Evolutionary conservation across 2,888 invertebrate species (phyloP).

Genomic region (Hipparchia semele): DNA sequence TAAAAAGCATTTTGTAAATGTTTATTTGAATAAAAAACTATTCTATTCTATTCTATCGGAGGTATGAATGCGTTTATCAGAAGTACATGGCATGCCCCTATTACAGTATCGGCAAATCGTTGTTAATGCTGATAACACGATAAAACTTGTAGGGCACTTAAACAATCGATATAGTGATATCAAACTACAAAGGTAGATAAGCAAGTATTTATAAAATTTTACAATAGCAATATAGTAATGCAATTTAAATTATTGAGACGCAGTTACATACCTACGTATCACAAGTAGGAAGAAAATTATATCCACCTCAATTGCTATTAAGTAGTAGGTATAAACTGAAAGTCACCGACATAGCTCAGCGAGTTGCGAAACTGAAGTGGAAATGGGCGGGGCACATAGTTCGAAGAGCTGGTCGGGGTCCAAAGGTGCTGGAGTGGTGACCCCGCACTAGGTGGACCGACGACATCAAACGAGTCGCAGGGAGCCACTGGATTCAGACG

Average conservation of each 20-base stretch:
- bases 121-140: slow-evolving; percentile 17
- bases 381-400: no score
- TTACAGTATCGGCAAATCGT: slow-evolving; percentile 21
- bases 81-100: slow-evolving; percentile 2
- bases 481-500: no score
- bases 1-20: no score
- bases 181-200: slow-evolving; percentile 9
- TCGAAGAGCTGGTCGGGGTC: no score
- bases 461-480: no score
- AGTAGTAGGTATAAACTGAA: no score
- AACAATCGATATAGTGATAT: slow-evolving; percentile 20
- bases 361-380: no score
- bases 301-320: neutral
- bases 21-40: no score
- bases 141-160: slow-evolving; percentile 17
- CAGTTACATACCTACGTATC: neutral
- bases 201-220: neutral
- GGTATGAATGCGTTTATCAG: neutral
- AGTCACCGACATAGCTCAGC: no score
- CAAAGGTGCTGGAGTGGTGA: no score
- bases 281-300: neutral
- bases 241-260: neutral
- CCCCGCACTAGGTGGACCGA: no score
- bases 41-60: no score
- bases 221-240: neutral